Evolutionary conservation across 2,888 invertebrate genomes (phyloP), one percentile per base, ranked within the genome.

Genomic region (Tridacna gigas): DNA sequence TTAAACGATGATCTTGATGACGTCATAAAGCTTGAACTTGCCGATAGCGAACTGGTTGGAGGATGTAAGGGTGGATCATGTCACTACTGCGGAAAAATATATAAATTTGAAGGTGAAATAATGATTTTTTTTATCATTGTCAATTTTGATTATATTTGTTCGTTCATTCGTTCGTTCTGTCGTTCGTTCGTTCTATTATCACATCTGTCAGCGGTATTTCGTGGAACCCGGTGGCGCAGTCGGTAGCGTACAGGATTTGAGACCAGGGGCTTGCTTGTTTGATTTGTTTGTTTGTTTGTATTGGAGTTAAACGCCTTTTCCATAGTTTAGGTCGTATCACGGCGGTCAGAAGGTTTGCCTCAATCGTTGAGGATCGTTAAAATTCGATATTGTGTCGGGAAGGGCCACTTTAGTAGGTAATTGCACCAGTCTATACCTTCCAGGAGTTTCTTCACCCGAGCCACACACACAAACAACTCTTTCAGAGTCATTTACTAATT

Each of bases 31-130:
- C n/a, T 69, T 22, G n/a, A 45, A 69, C 69, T 69, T 18, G 48
- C 15, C 65, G 37, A 48, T 7, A 3, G 25, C 75, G 51, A 47
- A 45, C 74, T 56, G 56, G 77, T 48, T 56, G 69, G 60, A 51
- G 69, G 77, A 56, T 77, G 51, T 51, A 26, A n/a, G 48, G 67
- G 69, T 45, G 69, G 69, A 5, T 45, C 9, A 37, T 69, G 69
- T n/a, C 25, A 47, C 2, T 69, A n/a, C 45, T 69, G 69, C 20
- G 28, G 22, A n/a, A 37, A 37, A 37, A 37, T 37, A 37, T 37
- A 4, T 7, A 37, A 37, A 37, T 37, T 37, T 37, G 7, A 37
- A 37, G 37, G 37, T 37, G 37, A 37, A 37, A 7, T 7, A n/a
- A 2, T 37, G 37, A 7, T 7, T 37, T 37, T 37, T 37, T 37